Evolutionary conservation across 2,888 invertebrate genomes (phyloP).

Genomic region (Pheosia tremula): DNA sequence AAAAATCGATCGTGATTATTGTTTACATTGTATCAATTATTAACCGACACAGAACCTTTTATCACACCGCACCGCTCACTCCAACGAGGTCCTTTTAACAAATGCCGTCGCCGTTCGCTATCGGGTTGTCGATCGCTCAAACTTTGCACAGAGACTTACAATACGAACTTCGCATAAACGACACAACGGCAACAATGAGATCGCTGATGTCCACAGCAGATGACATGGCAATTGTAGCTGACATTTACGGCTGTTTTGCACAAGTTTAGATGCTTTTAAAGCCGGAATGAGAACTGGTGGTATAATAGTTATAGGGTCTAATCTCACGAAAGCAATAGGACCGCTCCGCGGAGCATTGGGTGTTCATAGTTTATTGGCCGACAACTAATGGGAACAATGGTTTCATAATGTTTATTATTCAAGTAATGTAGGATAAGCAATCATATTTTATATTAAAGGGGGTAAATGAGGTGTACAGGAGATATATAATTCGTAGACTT

Average conservation of each 20-base stretch:
- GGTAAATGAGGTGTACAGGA: neutral
- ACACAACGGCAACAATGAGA: conserved; percentile 47
- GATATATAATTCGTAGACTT: too few relatives aligned
- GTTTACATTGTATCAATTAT: neutral
- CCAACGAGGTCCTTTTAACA: conserved; percentile 36
- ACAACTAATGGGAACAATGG: conserved; percentile 2
- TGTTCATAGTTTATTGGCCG: conserved; percentile 4
- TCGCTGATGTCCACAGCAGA: conserved; percentile 31
- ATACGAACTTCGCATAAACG: conserved; percentile 47
- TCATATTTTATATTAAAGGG: neutral
- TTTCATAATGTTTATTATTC: neutral
- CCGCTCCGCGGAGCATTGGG: neutral
- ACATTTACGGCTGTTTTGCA: neutral
- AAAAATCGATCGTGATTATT: neutral
- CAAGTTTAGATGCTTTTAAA: neutral
- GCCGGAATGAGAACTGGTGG: neutral
- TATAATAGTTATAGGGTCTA: neutral
- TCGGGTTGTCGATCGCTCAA: conserved; percentile 49
- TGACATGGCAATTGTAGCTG: conserved; percentile 3
- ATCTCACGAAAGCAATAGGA: neutral
- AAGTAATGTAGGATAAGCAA: neutral
- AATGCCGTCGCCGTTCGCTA: conserved; percentile 42
- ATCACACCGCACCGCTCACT: neutral
- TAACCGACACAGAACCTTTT: neutral
- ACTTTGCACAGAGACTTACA: conserved; percentile 48